Evolutionary conservation across 2,888 invertebrate species (phyloP), one percentile per base, ranked within the genome.

Genomic region (Tryphoninae sp.): DNA sequence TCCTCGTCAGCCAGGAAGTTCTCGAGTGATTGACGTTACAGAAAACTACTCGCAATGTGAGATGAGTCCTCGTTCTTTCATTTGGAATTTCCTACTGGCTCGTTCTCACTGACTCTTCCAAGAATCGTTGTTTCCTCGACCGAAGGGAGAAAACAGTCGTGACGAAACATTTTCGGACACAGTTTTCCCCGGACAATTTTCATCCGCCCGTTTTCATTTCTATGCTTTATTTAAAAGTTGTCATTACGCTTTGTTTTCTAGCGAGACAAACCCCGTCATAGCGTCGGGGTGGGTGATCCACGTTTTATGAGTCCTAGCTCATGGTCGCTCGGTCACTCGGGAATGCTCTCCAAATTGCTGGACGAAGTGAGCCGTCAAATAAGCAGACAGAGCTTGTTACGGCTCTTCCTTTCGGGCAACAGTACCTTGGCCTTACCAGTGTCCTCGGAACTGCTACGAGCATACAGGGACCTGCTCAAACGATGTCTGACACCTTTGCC

Each of bases 401-500:
- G 87, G 75, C 87, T 91, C 72, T 92, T 92, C 40, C 91, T 87
- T 78, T 92, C 92, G 0, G 91, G 90, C 6, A 90, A 86, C 9
- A 89, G 74, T 1, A 88, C 89, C 59, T 91, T 92, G 13, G 88
- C 85, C 22, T 90, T 90, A 0, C 88, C 87, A 2, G 87, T 81
- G 53, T 91, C 92, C 73, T 92, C 92, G 2, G 91, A 89, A n/a
- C 88, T 89, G 78, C 89, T 91, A 19, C 91, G 88, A 6, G 91
- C 90, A 88, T 94, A 94, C 49, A 94, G 90, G 0, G 94, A 93
- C 84, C 93, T 93, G 71, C 93, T 93, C 55, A 94, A 89, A 79
- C 94, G 92, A 53, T 93, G 93, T 26, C 93, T 92, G 22, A 94
- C 93, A 0, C 93, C 93, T 88, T 94, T 94, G 69, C 93, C 93